phyloP scores from a whole-genome alignment of 2,797 vertebrate species.

The Rhabdophis nuchalis region DNA sequence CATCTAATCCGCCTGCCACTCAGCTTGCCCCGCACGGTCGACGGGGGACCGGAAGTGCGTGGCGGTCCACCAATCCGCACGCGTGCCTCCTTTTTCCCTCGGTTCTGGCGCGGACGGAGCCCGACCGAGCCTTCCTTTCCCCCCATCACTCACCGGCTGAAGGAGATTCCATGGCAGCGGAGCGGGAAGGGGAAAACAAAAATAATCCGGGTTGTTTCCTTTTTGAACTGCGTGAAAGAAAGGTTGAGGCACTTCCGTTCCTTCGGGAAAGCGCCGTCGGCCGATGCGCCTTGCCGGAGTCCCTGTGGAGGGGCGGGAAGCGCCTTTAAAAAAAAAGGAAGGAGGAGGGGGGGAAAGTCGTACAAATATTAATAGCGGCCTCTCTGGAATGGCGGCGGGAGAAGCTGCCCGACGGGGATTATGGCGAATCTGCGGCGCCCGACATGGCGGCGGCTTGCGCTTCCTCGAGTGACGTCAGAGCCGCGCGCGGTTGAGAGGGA shows the following conservation, averaged over 20 bases:
- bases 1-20: not conserved
- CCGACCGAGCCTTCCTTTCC: not conserved
- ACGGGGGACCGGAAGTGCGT: not conserved
- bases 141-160: not conserved
- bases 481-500: not conserved
- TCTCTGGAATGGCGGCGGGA: not conserved
- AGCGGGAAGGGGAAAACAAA: no score
- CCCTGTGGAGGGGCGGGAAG: no score
- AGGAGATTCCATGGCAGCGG: not conserved
- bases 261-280: not conserved
- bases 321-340: not conserved
- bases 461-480: not conserved
- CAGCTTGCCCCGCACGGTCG: not conserved
- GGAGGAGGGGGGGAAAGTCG: not conserved
- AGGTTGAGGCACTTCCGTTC: not conserved
- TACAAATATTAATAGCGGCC: not conserved
- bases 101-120: not conserved
- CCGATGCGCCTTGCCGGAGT: no score
- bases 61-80: not conserved
- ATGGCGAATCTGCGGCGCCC: slow-evolving; percentile 27
- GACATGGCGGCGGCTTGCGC: not conserved
- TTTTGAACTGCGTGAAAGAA: not conserved
- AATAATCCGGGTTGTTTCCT: not conserved
- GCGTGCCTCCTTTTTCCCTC: no score
- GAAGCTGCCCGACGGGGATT: not conserved